Evolutionary conservation across 2,888 invertebrate genomes (phyloP).

Genomic region (Phlogophora meticulosa): DNA sequence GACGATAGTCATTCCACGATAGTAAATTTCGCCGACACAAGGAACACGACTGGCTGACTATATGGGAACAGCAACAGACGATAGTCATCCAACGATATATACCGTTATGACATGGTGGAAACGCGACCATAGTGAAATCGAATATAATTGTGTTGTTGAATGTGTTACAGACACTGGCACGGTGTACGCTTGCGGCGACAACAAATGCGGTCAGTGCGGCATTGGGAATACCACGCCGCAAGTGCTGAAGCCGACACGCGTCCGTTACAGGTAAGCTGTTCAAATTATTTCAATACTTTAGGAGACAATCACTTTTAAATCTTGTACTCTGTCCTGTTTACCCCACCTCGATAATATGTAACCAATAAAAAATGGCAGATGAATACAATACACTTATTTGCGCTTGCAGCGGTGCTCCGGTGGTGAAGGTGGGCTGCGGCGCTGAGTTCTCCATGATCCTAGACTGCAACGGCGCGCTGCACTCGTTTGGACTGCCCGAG

Average conservation of each 20-base stretch:
- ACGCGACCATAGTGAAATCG: neutral
- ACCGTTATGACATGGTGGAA: too few relatives aligned
- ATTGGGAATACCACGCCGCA: conserved; percentile 93
- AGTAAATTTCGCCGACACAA: too few relatives aligned
- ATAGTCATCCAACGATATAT: too few relatives aligned
- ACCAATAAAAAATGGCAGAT: too few relatives aligned
- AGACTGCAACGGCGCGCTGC: conserved; percentile 96
- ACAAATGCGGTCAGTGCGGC: conserved; percentile 98
- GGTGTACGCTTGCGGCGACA: conserved; percentile 97
- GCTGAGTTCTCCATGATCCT: conserved; percentile 98
- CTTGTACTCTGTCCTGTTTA: too few relatives aligned
- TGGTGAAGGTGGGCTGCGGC: conserved; percentile 97
- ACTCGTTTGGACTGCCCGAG: conserved; percentile 98
- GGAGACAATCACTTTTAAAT: too few relatives aligned
- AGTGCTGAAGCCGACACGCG: conserved; percentile 90
- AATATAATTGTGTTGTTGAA: neutral
- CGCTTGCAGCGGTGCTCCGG: conserved; percentile 94
- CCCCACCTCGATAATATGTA: too few relatives aligned
- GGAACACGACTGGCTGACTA: too few relatives aligned
- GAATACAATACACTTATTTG: too few relatives aligned
- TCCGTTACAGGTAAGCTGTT: conserved; percentile 90
- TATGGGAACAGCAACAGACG: too few relatives aligned
- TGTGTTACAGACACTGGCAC: conserved; percentile 93
- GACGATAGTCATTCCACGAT: too few relatives aligned
- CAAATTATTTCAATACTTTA: too few relatives aligned